Conservation (phyloP, 2,113 vertebrate species). For the Prinia subflava region DNA sequence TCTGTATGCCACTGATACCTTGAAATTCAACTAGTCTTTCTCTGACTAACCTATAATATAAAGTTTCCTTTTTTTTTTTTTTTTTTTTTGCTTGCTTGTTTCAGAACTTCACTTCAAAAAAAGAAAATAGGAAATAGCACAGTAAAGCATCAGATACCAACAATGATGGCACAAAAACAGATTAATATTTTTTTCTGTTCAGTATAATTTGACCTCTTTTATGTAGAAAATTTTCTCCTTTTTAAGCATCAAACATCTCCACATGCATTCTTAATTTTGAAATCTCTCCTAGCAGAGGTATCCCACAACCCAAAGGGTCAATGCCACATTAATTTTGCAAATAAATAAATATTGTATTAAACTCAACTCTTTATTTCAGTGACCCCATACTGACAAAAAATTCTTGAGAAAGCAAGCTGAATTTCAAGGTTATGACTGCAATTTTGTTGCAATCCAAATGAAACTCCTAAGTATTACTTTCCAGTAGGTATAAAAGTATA, state of each 20-base stretch:
- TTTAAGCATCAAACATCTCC: neutral
- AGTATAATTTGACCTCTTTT: neutral
- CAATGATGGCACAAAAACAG: neutral
- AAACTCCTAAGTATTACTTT: neutral
- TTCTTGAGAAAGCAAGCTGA: neutral
- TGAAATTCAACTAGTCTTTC: neutral
- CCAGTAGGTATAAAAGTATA: neutral
- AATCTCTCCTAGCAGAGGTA: neutral
- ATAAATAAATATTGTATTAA: neutral
- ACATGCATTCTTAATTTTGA: neutral
- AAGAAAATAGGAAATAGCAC: neutral
- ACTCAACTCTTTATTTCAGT: neutral
- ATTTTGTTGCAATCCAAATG: neutral
- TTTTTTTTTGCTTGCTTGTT: neutral
- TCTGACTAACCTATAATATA: neutral
- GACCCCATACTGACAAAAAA: neutral
- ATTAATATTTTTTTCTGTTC: neutral
- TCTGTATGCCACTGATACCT: neutral
- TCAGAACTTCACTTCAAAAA: neutral
- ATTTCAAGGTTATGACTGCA: neutral
- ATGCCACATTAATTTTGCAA: neutral
- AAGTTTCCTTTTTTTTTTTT: neutral
- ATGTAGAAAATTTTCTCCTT: neutral
- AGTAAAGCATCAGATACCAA: neutral
- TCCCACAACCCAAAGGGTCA: accelerated